phyloP scores from a whole-genome alignment of 1,140 invertebrate species.

The Heliothis subflexa region DNA sequence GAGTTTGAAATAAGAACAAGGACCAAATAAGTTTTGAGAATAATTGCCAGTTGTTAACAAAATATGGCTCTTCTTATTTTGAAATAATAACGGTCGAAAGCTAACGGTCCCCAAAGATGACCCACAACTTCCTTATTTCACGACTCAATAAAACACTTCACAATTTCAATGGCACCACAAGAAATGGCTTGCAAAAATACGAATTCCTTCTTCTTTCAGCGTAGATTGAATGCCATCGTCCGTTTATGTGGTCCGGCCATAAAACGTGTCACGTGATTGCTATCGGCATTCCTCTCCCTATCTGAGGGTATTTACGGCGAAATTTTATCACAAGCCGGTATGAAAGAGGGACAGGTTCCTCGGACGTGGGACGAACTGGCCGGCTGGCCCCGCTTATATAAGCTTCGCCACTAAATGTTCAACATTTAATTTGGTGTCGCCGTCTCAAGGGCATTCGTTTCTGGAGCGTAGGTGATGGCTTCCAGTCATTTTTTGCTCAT shows the following conservation, averaged over 20 bases:
- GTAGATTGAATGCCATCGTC: constrained; percentile 50
- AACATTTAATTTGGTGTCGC: constrained; percentile 30
- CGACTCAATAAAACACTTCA: constrained; percentile 42
- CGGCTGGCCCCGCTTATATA: constrained; percentile 21
- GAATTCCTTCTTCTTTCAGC: constrained; percentile 34
- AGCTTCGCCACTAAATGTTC: constrained; percentile 26
- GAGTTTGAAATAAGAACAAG: neutral
- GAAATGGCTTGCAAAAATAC: constrained; percentile 38
- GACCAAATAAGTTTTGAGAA: neutral
- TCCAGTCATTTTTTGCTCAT: constrained; percentile 8
- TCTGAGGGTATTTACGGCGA: constrained; percentile 54
- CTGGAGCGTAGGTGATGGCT: constrained; percentile 30
- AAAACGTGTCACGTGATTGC: constrained; percentile 54
- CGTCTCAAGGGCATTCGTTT: constrained; percentile 30
- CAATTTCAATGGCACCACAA: constrained; percentile 36
- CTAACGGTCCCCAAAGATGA: constrained; percentile 7
- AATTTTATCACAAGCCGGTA: constrained; percentile 57
- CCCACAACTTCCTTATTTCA: constrained; percentile 31
- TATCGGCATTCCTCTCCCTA: constrained; percentile 53
- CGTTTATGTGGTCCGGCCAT: constrained; percentile 50
- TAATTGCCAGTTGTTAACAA: neutral
- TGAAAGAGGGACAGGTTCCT: constrained; percentile 46
- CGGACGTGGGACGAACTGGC: constrained; percentile 48
- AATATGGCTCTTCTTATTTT: neutral
- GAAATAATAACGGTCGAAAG: neutral